phyloP scores from a whole-genome alignment of 2,113 vertebrate genomes.

The Petaurus breviceps region DNA sequence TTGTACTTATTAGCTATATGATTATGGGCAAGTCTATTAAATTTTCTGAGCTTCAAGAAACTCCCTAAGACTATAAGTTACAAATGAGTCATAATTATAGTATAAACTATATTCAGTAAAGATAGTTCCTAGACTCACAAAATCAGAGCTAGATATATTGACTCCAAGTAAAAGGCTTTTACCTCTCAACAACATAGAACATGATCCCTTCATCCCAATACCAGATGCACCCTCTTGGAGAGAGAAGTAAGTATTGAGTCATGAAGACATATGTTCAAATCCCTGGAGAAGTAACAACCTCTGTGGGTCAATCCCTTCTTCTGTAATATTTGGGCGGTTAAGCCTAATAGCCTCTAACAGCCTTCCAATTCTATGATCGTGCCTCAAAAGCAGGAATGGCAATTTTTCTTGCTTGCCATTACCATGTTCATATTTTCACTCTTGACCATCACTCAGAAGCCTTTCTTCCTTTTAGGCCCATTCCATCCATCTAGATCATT shows the following conservation, averaged over 20 bases:
- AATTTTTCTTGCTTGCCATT: background rate
- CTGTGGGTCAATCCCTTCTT: background rate
- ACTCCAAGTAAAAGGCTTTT: background rate
- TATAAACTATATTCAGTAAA: background rate
- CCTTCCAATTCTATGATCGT: background rate
- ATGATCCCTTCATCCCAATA: background rate
- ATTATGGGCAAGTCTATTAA: background rate
- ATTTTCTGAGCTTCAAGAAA: background rate
- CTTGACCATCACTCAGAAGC: background rate
- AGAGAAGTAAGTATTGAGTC: background rate
- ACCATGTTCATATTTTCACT: background rate
- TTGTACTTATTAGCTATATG: background rate
- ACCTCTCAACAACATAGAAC: background rate
- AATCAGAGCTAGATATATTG: background rate
- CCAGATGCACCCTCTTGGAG: background rate
- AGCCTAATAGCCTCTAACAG: background rate
- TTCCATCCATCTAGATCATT: background rate
- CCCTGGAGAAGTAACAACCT: background rate
- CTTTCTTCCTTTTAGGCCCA: background rate
- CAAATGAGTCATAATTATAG: too few species aligned
- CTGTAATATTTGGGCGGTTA: background rate
- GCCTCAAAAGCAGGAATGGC: background rate
- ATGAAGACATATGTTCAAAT: background rate
- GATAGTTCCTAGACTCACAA: background rate
- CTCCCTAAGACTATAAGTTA: background rate